Base-by-base conservation (phyloP, 2,797 vertebrate species). In the Telmatherina bonti region DNA sequence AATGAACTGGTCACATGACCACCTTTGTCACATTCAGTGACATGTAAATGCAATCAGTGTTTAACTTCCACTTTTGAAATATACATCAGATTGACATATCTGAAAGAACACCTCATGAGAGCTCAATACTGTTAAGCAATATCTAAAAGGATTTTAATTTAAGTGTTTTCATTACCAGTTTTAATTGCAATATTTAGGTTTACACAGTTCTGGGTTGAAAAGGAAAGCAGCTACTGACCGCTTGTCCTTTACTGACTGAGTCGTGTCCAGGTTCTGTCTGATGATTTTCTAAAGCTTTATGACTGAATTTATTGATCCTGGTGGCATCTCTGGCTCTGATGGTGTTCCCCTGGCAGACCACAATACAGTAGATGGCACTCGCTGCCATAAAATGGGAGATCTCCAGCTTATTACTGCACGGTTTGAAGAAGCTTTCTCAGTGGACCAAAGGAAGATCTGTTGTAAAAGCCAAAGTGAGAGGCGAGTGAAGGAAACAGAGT, bases 381-480 rank as follows among this genome's bases (percentile, higher is more conserved):
- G 12, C 6, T 16, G 29, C 52, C 27, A 27, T 29, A 26, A 22
- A 66, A 52, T 31, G 9, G n/a, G 41, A 56, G 38, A 67, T 47
- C n/a, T 47, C 41, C 45, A 45, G 38, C 33, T 16, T 29, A 27
- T 53, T 18, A 27, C 24, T 57, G 64, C 9, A 33, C 18, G 12
- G 4, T 31, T 3, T 33, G 36, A 67, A 24, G 12, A 15, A 47
- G 41, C 38, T 57, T 57, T 29, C 36, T 43, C 63, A 61, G 12
- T 13, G 3, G 4, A 11, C 56, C 20, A 70, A 53, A 75, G 51
- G 20, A 67, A 61, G 29, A 20, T 56, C 24, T 33, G 22, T 77
- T 57, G 22, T 60, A 33, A 65, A 70, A 79, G 26, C 58, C 41
- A 36, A 65, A 73, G 55, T 7, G 57, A 29, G 26, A 36, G 54